These are phyloP conservation scores for Theretra japonica DNA, from an alignment of 2,888 invertebrate genomes.

Conservation along the genomic window DNA sequence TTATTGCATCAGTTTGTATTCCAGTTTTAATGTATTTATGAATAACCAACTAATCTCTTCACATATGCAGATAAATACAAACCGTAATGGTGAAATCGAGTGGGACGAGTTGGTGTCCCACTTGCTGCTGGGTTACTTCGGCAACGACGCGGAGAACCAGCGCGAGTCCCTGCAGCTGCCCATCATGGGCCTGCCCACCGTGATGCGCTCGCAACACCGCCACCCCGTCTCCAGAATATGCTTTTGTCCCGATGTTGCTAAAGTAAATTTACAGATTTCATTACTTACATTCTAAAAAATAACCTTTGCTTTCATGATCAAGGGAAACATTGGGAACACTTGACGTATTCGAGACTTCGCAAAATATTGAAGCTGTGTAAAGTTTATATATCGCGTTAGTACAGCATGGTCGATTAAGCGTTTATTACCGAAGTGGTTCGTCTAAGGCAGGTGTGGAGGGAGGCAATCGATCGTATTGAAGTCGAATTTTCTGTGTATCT, in stretches of 20 bases:
- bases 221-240: conserved; percentile 87
- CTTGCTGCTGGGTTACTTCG: conserved; percentile 89
- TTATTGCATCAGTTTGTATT: too few relatives aligned
- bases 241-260: conserved; percentile 85
- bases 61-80: conserved; percentile 82
- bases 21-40: too few relatives aligned
- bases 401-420: too few relatives aligned
- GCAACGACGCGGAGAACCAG: conserved; percentile 86
- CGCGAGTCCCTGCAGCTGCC: conserved; percentile 86
- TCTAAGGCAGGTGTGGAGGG: too few relatives aligned
- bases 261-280: conserved; percentile 57
- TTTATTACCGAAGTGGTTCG: too few relatives aligned
- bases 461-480: too few relatives aligned
- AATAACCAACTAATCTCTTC: too few relatives aligned
- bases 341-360: too few relatives aligned
- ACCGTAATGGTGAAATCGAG: conserved; percentile 81
- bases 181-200: conserved; percentile 84
- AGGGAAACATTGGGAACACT: too few relatives aligned
- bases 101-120: conserved; percentile 93
- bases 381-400: too few relatives aligned
- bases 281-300: background rate
- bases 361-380: too few relatives aligned
- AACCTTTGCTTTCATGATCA: background rate
- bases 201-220: conserved; percentile 88
- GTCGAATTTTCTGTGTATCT: too few relatives aligned